Evolutionary conservation across 2,888 invertebrate genomes (phyloP).

Genomic region (Carabus problematicus): DNA sequence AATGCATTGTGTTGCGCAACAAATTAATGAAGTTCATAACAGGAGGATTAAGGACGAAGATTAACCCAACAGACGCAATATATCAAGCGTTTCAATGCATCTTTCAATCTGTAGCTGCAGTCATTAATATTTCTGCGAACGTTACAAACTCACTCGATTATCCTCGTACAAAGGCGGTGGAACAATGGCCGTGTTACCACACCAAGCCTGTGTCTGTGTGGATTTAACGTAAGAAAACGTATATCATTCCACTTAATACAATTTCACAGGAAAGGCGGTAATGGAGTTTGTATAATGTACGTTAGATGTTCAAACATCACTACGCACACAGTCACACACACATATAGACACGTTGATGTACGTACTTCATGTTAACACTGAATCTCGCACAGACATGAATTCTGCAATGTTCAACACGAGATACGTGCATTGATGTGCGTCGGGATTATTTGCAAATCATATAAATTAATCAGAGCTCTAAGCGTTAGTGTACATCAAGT

Average conservation of each 20-base stretch:
- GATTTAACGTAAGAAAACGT: slow-evolving; percentile 19
- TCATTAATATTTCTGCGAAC: too few relatives aligned
- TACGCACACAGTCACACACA: neutral
- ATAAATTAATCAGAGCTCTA: slow-evolving; percentile 25
- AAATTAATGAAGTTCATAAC: too few relatives aligned
- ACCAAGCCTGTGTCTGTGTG: neutral
- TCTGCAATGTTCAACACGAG: too few relatives aligned
- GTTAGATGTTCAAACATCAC: slow-evolving; percentile 5
- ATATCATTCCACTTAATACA: neutral
- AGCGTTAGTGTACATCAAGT: slow-evolving; percentile 14
- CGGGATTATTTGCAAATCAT: slow-evolving; percentile 30
- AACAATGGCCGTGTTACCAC: too few relatives aligned
- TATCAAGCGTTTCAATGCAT: too few relatives aligned
- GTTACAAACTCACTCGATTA: neutral
- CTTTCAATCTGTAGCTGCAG: too few relatives aligned
- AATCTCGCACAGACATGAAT: too few relatives aligned
- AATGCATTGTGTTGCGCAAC: too few relatives aligned
- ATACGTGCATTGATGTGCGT: slow-evolving; percentile 1
- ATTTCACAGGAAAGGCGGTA: slow-evolving; percentile 8
- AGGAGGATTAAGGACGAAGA: too few relatives aligned
- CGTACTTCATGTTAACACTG: neutral
- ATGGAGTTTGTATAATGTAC: slow-evolving; percentile 24
- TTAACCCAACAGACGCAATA: too few relatives aligned
- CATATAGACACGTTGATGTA: neutral
- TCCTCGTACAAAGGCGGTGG: slow-evolving; percentile 4